A percentile compares a stretch with the other conserved stretches of the same genome.
Evolutionary conservation across 2,888 invertebrate species (phyloP).

Genomic region (Epirrhoe tristata): DNA sequence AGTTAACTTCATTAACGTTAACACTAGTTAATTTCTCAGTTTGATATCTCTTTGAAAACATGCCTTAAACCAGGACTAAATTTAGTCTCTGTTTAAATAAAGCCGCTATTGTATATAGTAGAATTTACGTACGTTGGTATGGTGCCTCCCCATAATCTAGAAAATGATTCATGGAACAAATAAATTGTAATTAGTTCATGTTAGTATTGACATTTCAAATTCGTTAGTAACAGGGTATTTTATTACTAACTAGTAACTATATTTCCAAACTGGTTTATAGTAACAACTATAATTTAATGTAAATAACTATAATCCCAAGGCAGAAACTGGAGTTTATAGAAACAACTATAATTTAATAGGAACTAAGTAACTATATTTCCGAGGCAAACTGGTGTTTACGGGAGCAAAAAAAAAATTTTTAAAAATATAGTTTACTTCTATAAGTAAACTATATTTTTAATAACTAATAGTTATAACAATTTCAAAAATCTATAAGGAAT

Average conservation of each 20-base stretch:
- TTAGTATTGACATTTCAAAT: not conserved
- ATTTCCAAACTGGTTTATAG: not conserved
- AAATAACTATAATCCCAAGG: not conserved
- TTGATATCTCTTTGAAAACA: too few relatives aligned
- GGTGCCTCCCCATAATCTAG: not conserved
- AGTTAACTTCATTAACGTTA: too few relatives aligned
- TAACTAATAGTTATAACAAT: too few relatives aligned
- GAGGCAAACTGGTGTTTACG: not conserved
- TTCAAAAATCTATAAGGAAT: too few relatives aligned
- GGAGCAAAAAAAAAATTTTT: too few relatives aligned
- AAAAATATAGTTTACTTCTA: too few relatives aligned
- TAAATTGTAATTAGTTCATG: not conserved
- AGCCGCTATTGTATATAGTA: not conserved
- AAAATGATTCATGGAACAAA: not conserved
- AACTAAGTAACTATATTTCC: not conserved
- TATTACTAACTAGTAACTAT: not conserved
- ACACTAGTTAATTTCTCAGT: too few relatives aligned
- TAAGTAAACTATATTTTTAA: too few relatives aligned
- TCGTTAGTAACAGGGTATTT: not conserved
- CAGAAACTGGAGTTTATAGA: not conserved
- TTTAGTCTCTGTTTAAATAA: conserved; percentile 90
- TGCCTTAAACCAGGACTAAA: conserved; percentile 77
- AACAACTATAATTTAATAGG: not conserved
- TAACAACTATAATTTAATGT: not conserved
- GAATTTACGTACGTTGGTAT: not conserved